A percentile compares a stretch with the other conserved stretches of the same genome.
Evolutionary conservation across 2,797 vertebrate genomes (phyloP).

Genomic region (Labeo calbasu): DNA sequence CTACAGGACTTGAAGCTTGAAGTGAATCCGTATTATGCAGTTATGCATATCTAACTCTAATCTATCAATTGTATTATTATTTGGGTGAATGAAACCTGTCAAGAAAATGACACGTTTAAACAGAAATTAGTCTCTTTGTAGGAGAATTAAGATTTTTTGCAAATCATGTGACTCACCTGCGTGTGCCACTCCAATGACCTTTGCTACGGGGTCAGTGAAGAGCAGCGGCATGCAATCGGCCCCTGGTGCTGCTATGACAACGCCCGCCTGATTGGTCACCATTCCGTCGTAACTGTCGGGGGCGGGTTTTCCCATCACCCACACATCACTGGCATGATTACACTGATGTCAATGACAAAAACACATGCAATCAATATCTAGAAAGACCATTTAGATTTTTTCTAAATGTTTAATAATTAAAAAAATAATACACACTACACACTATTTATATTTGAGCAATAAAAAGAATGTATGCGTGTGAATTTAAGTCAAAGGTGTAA

Average conservation of each 20-base stretch:
- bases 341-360: constrained; percentile 72
- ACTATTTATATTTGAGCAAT: neutral
- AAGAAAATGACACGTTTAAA: neutral
- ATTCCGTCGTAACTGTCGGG: constrained; percentile 88
- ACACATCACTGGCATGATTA: constrained; percentile 84
- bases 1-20: neutral
- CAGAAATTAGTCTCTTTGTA: neutral
- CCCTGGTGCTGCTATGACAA: constrained; percentile 87
- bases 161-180: constrained; percentile 77
- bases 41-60: neutral
- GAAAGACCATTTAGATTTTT: neutral
- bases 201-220: constrained; percentile 87
- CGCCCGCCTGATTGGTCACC: constrained; percentile 80
- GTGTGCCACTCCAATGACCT: constrained; percentile 89
- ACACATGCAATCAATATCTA: neutral
- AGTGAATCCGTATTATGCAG: neutral
- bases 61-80: neutral
- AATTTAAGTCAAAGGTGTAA: neutral
- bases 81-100: neutral
- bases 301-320: constrained; percentile 81
- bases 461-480: neutral
- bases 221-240: constrained; percentile 93
- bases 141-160: neutral
- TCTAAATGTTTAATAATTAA: too few species aligned
- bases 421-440: neutral